phyloP scores from a whole-genome alignment of 2,113 vertebrate species.

The Calyptommatus sinebrachiatus region DNA sequence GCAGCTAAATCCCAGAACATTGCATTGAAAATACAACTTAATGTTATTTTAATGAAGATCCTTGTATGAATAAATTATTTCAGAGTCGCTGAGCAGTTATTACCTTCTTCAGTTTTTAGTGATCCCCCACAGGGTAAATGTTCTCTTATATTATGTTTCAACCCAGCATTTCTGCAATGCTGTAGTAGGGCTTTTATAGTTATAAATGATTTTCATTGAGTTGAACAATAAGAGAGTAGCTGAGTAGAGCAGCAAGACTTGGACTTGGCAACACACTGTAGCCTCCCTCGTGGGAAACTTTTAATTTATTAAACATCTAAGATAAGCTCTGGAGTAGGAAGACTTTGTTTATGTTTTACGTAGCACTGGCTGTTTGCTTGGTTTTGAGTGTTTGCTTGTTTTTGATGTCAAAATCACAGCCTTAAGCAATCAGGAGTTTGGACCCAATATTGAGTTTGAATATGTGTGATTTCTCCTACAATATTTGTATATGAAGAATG shows the following conservation, averaged over 20 bases:
- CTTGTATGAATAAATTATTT: conserved; percentile 66
- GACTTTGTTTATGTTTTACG: conserved; percentile 5
- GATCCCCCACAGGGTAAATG: conserved; percentile 49
- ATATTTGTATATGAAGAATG: background rate
- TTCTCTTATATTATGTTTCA: conserved; percentile 57
- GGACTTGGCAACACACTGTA: conserved; percentile 38
- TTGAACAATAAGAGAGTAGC: conserved; percentile 47
- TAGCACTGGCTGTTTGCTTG: background rate
- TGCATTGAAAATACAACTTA: conserved; percentile 58
- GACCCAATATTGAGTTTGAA: background rate
- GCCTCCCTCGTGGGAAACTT: background rate
- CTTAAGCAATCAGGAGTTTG: background rate
- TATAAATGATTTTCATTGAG: conserved; percentile 57
- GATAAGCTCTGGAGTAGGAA: background rate
- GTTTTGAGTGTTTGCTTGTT: conserved; percentile 31
- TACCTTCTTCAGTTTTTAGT: conserved; percentile 56
- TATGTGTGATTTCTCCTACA: background rate
- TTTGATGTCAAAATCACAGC: background rate
- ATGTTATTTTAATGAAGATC: conserved; percentile 69
- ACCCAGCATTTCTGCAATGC: conserved; percentile 42
- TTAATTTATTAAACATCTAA: conserved; percentile 43
- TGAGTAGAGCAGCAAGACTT: conserved; percentile 41
- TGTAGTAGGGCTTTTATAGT: conserved; percentile 52
- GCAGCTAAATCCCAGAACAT: conserved; percentile 39
- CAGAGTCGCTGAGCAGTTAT: conserved; percentile 58